These are phyloP conservation scores for Setophaga kirtlandii DNA, from an alignment of 2,113 vertebrate genomes.

Conservation along the genomic window DNA sequence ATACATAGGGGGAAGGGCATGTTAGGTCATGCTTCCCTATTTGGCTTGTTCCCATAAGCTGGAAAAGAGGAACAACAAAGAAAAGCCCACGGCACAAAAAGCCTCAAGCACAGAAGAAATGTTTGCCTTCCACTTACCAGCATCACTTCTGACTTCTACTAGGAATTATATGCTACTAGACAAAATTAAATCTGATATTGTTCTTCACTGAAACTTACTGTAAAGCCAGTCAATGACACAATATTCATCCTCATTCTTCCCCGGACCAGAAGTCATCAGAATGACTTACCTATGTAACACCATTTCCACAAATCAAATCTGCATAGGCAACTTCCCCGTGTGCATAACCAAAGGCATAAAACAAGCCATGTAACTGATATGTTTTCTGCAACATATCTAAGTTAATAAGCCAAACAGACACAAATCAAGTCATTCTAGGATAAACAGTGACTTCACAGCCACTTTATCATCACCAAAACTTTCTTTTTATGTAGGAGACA, in stretches of 20 bases:
- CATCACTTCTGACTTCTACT: background rate
- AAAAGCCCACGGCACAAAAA: background rate
- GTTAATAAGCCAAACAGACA: background rate
- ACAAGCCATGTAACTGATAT: background rate
- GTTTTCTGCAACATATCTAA: background rate
- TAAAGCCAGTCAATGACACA: background rate
- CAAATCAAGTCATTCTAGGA: background rate
- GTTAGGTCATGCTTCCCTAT: background rate
- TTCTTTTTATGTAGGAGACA: background rate
- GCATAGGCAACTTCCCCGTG: background rate
- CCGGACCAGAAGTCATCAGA: background rate
- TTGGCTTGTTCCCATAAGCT: background rate
- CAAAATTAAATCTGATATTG: background rate
- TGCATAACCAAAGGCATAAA: background rate
- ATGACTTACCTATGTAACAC: background rate
- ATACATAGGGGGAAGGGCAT: background rate
- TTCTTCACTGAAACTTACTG: background rate
- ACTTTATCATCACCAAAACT: background rate
- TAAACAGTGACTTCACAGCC: background rate
- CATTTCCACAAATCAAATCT: background rate
- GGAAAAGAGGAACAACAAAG: background rate
- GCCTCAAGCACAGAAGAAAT: background rate
- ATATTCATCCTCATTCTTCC: background rate
- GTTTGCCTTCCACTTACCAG: background rate
- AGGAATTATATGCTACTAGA: background rate